Percentiles rank a stretch among this genome's conserved stretches.
Evolutionary conservation across 2,888 invertebrate species (phyloP).

Genomic region (Eupithecia tripunctaria): DNA sequence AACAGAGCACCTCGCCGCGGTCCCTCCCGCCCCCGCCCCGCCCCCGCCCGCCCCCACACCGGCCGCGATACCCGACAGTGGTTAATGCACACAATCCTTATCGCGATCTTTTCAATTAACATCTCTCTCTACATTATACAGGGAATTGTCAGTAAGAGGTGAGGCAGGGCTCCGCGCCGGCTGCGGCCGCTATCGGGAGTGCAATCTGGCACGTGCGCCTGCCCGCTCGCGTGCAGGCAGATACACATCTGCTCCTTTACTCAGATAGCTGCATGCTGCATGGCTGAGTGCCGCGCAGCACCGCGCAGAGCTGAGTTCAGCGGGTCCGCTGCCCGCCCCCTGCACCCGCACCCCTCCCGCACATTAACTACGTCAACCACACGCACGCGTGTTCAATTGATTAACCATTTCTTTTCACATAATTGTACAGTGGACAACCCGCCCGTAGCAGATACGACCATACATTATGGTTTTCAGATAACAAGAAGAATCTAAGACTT

Average conservation of each 20-base stretch:
- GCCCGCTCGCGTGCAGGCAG: too few relatives aligned
- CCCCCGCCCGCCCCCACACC: neutral
- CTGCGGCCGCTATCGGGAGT: neutral
- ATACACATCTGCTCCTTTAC: neutral
- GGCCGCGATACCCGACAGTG: slow-evolving; percentile 1
- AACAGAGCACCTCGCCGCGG: neutral
- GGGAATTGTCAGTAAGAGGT: neutral
- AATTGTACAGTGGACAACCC: too few relatives aligned
- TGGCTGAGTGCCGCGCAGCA: too few relatives aligned
- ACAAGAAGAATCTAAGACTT: too few relatives aligned
- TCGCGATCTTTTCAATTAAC: slow-evolving; percentile 49
- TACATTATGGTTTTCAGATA: too few relatives aligned
- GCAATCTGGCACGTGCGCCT: neutral
- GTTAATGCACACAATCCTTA: slow-evolving; percentile 26
- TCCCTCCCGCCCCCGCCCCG: neutral
- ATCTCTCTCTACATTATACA: slow-evolving; percentile 33
- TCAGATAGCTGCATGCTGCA: too few relatives aligned
- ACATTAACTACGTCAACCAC: neutral
- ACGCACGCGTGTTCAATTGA: too few relatives aligned
- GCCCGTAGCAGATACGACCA: too few relatives aligned
- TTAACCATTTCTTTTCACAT: too few relatives aligned
- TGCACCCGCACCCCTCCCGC: neutral
- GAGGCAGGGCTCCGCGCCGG: neutral
- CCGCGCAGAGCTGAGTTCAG: too few relatives aligned
- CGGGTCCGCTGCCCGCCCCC: too few relatives aligned